Conservation (phyloP, 2,113 vertebrate species). For the Protobothrops flavoviridis region DNA sequence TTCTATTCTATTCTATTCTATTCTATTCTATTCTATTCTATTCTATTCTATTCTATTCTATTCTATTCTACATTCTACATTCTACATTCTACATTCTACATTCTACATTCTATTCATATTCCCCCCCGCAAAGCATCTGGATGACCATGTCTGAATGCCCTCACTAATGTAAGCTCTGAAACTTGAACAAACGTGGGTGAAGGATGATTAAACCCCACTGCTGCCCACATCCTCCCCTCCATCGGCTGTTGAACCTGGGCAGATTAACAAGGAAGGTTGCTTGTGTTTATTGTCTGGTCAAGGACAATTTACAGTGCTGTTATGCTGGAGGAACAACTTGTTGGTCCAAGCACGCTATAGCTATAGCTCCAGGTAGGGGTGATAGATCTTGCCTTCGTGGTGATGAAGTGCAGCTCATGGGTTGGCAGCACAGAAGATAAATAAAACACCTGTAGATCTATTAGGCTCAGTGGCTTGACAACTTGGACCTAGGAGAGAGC, state of each 20-base stretch:
- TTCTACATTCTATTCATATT: too few relatives aligned
- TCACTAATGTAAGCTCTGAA: neutral
- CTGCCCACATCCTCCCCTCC: neutral
- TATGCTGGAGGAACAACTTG: neutral
- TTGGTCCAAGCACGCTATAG: neutral
- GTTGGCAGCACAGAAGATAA: neutral
- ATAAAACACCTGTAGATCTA: neutral
- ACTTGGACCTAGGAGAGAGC: neutral
- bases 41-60: too few relatives aligned
- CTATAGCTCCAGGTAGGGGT: neutral
- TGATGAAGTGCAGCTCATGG: neutral
- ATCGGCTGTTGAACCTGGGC: neutral
- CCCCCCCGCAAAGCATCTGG: neutral
- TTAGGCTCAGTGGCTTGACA: neutral
- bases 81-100: too few relatives aligned
- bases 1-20: too few relatives aligned
- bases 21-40: too few relatives aligned
- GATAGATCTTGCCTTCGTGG: neutral
- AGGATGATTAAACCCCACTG: neutral
- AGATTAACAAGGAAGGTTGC: neutral
- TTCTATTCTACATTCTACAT: too few relatives aligned
- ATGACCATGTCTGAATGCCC: neutral
- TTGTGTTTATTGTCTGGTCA: neutral
- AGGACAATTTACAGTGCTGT: neutral
- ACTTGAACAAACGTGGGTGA: neutral